Evolutionary conservation across 2,113 vertebrate genomes (phyloP), one percentile per base, ranked within the genome.

Genomic region (Thymallus thymallus): DNA sequence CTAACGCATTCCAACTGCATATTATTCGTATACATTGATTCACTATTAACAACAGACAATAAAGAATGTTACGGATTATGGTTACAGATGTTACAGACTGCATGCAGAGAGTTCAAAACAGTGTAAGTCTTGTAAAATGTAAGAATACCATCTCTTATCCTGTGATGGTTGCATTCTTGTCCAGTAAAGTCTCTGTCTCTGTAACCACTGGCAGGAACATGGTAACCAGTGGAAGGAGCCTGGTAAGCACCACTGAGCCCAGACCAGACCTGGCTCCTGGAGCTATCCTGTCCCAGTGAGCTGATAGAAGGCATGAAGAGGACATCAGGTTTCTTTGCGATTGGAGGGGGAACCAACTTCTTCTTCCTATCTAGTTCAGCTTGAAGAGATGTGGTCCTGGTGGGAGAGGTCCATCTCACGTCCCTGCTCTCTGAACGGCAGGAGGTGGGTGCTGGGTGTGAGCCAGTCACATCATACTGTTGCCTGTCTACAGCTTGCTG

Each of bases 281-380:
- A 2, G 24, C 26, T 64, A 16, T 20, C 29, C 64, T 20, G 64
- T n/a, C 12, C 18, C 29, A 29, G 62, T 29, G 16, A 64, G 16
- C 58, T 55, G 22, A 92, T 79, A 0, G 29, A 46, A 12, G 93
- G 91, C 74, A 94, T 79, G 81, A 92, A 90, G 41, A 94, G 88
- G 72, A 94, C 81, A 0, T 91, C 93, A 61, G 94, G 93, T 72
- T 95, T 95, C 86, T 93, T 96, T 74, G 94, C 91, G 71, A 96
- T 92, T 0, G 94, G 94, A 0, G 95, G 95, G 0, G 94, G 94
- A 55, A 94, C 90, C 76, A 94, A 94, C 85, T 86, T 77, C 76
- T 83, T 93, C 80, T 92, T 95, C 79, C 89, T 92, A 67, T 92
- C 88, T 4, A 81, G 51, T 64, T 90, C 87, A 0, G 82, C 78